Base-by-base conservation (phyloP, 1,140 invertebrate species). In the Dendroctonus ponderosae region DNA sequence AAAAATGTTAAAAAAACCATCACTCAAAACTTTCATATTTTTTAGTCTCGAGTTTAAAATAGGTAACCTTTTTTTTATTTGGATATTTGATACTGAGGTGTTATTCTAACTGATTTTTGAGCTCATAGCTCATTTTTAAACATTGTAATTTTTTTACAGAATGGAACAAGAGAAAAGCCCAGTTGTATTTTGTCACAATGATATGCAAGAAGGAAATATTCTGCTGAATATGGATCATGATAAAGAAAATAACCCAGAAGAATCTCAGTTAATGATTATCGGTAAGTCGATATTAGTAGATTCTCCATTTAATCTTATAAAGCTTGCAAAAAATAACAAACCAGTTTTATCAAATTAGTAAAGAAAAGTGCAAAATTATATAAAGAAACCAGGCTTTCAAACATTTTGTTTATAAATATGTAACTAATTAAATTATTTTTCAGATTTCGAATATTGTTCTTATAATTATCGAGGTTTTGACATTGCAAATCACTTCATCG, bases 181-280 rank as follows among this genome's bases (percentile, higher is more conserved):
- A 0, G 93, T 98, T 2, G 89, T 96, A 0, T 99, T 99, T 79
- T 97, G 94, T 76, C 97, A 99, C 80, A 99, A 99, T 79, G 97
- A 99, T 77, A 83, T 98, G 78, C 96, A 99, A 80, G 94, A 97
- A 85, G 97, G 96, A 39, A 84, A 88, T 73, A 87, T 88, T 62
- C 75, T 88, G 0, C 69, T 87, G 6, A 74, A 80, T 12, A 81
- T 84, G 74, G 86, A 85, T 69, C 39, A 59, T 4, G 78, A 71
- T 14, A 71, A 72, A 50, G 73, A 77, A 41, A 74, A 76, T 62
- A 73, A 72, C 11, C 54, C 58, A 39, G 73, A 75, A 9, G 74
- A 74, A n/a, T 63, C 72, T 11, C 61, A 74, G 52, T 44, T 79
- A 12, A 74, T 78, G 7, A 66, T 79, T 38, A 79, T 79, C 40